Conservation (phyloP, 2,113 vertebrate species). For the Bubo blakistoni region DNA sequence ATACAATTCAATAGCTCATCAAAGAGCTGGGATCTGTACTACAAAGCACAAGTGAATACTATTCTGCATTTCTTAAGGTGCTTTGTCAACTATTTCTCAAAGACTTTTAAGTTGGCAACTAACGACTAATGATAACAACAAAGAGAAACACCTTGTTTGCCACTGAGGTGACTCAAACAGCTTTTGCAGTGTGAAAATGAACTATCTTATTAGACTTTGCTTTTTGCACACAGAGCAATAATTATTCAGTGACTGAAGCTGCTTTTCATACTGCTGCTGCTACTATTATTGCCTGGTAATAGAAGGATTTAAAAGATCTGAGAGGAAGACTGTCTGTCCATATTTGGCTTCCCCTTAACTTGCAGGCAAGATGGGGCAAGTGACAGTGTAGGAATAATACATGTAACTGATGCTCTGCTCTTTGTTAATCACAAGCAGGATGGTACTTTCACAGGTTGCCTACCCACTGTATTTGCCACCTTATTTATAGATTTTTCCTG, state of each 20-base stretch:
- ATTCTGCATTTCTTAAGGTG: neutral
- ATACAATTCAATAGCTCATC: neutral
- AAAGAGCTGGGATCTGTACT: neutral
- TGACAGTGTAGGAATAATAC: neutral
- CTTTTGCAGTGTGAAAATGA: neutral
- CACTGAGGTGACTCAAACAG: neutral
- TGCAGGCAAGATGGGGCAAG: neutral
- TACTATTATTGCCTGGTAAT: neutral
- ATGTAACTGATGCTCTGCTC: neutral
- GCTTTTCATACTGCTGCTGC: neutral
- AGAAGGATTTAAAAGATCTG: neutral
- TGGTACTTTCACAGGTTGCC: neutral
- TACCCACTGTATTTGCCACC: neutral
- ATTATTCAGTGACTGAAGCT: neutral
- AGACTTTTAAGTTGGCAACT: neutral
- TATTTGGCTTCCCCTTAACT: neutral
- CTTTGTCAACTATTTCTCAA: slow-evolving; percentile 11
- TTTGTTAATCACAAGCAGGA: neutral
- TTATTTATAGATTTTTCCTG: neutral
- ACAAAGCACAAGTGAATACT: neutral
- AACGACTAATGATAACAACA: neutral
- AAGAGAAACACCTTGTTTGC: neutral
- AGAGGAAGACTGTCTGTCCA: neutral
- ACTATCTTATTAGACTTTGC: neutral
- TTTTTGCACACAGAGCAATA: neutral